Conservation (phyloP, 2,113 vertebrate genomes). For the Paratilapia polleni region DNA sequence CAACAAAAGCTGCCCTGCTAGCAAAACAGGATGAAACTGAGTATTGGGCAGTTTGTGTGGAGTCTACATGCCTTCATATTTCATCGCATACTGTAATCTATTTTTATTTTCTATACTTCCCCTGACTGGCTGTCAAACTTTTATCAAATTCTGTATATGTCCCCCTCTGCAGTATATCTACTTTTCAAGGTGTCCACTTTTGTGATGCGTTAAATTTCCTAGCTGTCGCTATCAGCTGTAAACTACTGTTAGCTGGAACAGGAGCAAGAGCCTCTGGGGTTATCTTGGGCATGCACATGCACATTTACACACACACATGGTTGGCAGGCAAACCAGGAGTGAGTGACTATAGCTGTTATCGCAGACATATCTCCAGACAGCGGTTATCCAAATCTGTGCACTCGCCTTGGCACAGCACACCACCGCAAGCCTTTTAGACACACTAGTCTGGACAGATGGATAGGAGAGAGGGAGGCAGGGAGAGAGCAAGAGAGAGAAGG, state of each 20-base stretch:
- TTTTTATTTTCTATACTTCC: conserved; percentile 38
- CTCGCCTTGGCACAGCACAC: conserved; percentile 67
- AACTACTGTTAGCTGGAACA: conserved; percentile 55
- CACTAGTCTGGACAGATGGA: conserved; percentile 68
- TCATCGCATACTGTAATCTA: conserved; percentile 34
- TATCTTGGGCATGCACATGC: conserved; percentile 55
- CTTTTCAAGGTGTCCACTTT: conserved; percentile 67
- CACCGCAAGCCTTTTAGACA: conserved; percentile 68
- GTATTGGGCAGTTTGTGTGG: not conserved
- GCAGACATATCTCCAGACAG: conserved; percentile 77
- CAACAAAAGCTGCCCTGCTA: not conserved
- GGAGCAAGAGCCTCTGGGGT: conserved; percentile 59
- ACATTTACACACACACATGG: conserved; percentile 31
- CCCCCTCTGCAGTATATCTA: conserved; percentile 44
- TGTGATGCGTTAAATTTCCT: conserved; percentile 68
- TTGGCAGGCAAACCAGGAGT: conserved; percentile 54
- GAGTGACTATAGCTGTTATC: conserved; percentile 70
- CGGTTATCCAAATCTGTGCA: conserved; percentile 76
- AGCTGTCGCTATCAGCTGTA: conserved; percentile 65
- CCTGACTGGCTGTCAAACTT: conserved; percentile 41
- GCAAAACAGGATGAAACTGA: conserved; percentile 13
- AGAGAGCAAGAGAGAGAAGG: not conserved
- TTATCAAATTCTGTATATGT: conserved; percentile 51
- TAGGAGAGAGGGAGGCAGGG: conserved; percentile 2
- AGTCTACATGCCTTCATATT: conserved; percentile 35